phyloP scores from a whole-genome alignment of 1,140 invertebrate species.

The Caenorhabditis brenneri region DNA sequence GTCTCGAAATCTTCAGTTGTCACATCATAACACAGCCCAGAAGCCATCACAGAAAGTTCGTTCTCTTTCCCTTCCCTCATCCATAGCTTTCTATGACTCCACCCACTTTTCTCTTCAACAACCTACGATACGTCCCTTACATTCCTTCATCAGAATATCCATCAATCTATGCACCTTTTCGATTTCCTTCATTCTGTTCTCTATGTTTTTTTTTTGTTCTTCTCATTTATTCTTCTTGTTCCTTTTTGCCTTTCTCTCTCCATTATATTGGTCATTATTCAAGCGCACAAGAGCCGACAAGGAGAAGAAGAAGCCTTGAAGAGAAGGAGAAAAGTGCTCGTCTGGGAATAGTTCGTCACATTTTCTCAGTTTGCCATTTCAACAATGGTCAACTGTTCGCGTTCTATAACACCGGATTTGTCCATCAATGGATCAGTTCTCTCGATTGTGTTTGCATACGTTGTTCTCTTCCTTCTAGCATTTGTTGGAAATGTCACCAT shows the following conservation, averaged over 20 bases:
- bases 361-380: background rate
- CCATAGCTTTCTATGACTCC: background rate
- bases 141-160: background rate
- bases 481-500: conserved; percentile 75
- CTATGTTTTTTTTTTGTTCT: background rate
- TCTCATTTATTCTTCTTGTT: background rate
- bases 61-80: background rate
- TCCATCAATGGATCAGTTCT: background rate
- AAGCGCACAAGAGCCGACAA: conserved; percentile 12
- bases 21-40: too few relatives aligned
- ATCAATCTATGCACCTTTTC: conserved; percentile 24
- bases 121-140: background rate
- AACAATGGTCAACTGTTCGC: conserved; percentile 11
- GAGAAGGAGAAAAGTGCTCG: background rate
- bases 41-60: too few relatives aligned
- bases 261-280: conserved; percentile 27
- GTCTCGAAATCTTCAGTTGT: too few relatives aligned
- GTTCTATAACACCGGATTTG: background rate
- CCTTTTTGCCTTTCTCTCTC: background rate
- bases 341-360: conserved; percentile 23
- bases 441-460: conserved; percentile 53
- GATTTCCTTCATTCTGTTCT: background rate
- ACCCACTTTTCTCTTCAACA: background rate
- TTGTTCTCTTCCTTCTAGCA: conserved; percentile 64
- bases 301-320: conserved; percentile 1